phyloP scores from a whole-genome alignment of 1,140 invertebrate species.

The Caerostris darwini region DNA sequence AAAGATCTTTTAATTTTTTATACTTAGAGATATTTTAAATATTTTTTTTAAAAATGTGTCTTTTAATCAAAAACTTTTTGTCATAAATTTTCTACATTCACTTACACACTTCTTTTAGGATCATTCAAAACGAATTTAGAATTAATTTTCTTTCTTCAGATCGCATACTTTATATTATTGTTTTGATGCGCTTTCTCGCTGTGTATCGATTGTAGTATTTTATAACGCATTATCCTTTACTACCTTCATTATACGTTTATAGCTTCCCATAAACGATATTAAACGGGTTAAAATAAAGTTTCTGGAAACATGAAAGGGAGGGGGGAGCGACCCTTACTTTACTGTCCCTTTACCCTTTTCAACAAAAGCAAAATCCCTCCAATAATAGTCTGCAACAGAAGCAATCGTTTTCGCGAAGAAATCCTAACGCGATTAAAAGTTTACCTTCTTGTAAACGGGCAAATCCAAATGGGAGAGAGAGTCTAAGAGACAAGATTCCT shows the following conservation, averaged over 20 bases:
- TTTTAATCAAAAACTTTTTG: too few relatives aligned
- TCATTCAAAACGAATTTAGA: too few relatives aligned
- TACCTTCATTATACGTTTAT: not conserved
- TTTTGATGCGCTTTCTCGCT: too few relatives aligned
- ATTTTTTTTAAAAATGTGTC: too few relatives aligned
- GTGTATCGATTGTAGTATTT: too few relatives aligned
- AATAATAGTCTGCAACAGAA: not conserved
- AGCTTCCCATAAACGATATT: not conserved
- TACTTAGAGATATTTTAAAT: too few relatives aligned
- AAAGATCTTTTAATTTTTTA: too few relatives aligned
- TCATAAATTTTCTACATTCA: too few relatives aligned
- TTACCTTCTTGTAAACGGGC: not conserved
- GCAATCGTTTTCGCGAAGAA: not conserved
- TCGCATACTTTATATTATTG: too few relatives aligned
- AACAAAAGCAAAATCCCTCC: not conserved
- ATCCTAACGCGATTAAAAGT: slow-evolving; percentile 4
- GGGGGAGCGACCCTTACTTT: too few relatives aligned
- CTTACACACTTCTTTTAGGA: too few relatives aligned
- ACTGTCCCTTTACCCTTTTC: not conserved
- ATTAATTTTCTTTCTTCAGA: too few relatives aligned
- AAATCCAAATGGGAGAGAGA: not conserved
- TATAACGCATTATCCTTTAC: not conserved
- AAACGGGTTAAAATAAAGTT: not conserved
- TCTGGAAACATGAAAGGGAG: not conserved
- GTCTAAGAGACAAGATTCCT: not conserved